A percentile compares a stretch with the other conserved stretches of the same genome.
Conservation (phyloP, 2,888 invertebrate genomes). For the Entomobrya proxima region DNA sequence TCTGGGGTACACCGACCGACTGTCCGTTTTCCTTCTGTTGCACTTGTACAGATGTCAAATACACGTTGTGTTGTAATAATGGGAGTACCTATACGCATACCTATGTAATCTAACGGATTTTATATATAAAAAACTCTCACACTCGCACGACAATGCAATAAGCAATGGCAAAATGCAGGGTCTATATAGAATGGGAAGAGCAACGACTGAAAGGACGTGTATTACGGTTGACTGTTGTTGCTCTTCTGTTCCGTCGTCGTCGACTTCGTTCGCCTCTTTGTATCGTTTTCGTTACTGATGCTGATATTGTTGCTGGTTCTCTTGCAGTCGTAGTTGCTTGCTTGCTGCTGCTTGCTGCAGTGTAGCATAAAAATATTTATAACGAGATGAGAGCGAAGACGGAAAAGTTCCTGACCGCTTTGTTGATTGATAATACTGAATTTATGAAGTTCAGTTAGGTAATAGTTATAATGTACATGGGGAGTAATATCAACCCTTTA, state of each 20-base stretch:
- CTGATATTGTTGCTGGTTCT: not conserved
- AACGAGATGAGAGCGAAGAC: conserved; percentile 38
- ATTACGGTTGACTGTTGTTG: conserved; percentile 54
- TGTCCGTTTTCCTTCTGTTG: not conserved
- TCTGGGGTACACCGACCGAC: not conserved
- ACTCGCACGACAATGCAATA: conserved; percentile 9
- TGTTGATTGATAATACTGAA: conserved; percentile 44
- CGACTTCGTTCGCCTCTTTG: conserved; percentile 55
- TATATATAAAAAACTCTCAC: not conserved
- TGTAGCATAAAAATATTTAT: not conserved
- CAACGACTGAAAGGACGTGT: conserved; percentile 43
- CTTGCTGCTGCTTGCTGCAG: not conserved
- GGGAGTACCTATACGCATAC: not conserved
- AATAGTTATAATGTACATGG: not conserved
- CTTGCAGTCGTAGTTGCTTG: no score
- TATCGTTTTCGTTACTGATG: conserved; percentile 42
- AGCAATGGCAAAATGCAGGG: not conserved
- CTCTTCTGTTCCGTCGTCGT: conserved; percentile 57
- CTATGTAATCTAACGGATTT: conserved; percentile 26
- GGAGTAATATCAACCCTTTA: not conserved
- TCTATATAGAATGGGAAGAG: conserved; percentile 34
- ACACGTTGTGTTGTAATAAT: not conserved
- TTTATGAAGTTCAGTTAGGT: conserved; percentile 10
- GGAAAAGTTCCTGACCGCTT: conserved; percentile 51
- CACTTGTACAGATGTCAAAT: not conserved